A percentile compares a stretch with the other conserved stretches of the same genome.
Evolutionary conservation across 2,888 invertebrate species (phyloP).

Genomic region (Julus scandinavius): DNA sequence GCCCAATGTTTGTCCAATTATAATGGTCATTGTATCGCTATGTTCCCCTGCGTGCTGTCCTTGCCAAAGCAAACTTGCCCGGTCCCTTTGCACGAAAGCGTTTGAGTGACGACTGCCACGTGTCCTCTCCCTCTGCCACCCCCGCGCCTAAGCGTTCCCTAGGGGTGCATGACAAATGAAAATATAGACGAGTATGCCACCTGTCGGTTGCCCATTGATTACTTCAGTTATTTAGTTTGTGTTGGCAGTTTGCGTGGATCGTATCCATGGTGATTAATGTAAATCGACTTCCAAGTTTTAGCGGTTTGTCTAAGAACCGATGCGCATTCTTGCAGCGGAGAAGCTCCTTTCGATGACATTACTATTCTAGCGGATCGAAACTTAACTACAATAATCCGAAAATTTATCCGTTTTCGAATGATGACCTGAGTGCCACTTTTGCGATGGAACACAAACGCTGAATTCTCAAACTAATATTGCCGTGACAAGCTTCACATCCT

Average conservation of each 20-base stretch:
- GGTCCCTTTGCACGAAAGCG: not conserved
- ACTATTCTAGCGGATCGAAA: not conserved
- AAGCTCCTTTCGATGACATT: not conserved
- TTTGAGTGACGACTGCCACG: constrained; percentile 2
- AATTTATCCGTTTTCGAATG: not conserved
- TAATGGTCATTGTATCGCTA: constrained; percentile 34
- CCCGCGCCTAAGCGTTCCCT: not conserved
- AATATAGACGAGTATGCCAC: constrained; percentile 50
- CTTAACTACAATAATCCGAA: not conserved
- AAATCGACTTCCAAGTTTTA: constrained; percentile 28
- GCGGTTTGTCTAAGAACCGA: constrained; percentile 31
- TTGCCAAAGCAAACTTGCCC: not conserved
- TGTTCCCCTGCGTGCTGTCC: constrained; percentile 1
- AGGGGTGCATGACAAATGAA: constrained; percentile 43
- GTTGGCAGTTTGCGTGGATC: constrained; percentile 47
- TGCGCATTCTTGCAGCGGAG: not conserved
- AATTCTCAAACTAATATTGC: not conserved
- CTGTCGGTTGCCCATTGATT: constrained; percentile 50
- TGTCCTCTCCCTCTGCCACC: not conserved
- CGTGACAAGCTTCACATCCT: not conserved
- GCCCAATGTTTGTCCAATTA: constrained; percentile 17
- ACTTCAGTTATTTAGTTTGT: constrained; percentile 48
- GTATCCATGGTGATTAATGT: constrained; percentile 47
- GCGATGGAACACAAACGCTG: not conserved
- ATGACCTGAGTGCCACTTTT: not conserved